Percentiles rank a stretch among this genome's conserved stretches.
Evolutionary conservation across 2,797 vertebrate species (phyloP).

Genomic region (Botia kubotai): DNA sequence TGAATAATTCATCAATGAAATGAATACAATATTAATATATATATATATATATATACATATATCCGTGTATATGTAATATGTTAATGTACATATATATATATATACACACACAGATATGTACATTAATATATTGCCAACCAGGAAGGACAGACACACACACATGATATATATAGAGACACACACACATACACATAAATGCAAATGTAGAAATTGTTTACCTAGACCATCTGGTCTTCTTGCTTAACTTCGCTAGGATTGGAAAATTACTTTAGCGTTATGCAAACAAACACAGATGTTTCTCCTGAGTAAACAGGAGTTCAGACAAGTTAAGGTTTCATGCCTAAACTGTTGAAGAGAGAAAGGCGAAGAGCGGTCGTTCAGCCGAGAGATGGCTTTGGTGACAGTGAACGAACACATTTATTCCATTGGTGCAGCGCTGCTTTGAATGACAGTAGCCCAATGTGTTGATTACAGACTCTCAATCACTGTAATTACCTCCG

Average conservation of each 20-base stretch:
- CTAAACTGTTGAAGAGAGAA: not conserved
- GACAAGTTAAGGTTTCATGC: not conserved
- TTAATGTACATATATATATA: no score
- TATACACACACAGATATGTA: no score
- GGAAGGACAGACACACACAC: no score
- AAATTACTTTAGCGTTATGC: not conserved
- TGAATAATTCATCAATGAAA: not conserved
- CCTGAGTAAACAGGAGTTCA: constrained; percentile 11
- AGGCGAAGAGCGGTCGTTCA: not conserved
- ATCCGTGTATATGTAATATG: no score
- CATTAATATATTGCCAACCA: no score
- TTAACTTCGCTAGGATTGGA: not conserved
- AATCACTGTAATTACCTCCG: constrained; percentile 62
- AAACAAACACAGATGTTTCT: not conserved
- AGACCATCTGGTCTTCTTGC: not conserved
- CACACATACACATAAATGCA: no score
- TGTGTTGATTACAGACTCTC: constrained; percentile 61
- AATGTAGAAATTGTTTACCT: not conserved
- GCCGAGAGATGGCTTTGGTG: constrained; percentile 26
- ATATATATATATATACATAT: no score
- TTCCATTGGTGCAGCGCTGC: constrained; percentile 49
- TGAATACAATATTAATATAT: not conserved
- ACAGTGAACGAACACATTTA: constrained; percentile 45
- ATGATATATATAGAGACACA: no score
- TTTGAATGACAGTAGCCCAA: constrained; percentile 59